These are phyloP conservation scores for Troides oblongomaculatus DNA, from an alignment of 2,888 invertebrate genomes.

Conservation along the genomic window DNA sequence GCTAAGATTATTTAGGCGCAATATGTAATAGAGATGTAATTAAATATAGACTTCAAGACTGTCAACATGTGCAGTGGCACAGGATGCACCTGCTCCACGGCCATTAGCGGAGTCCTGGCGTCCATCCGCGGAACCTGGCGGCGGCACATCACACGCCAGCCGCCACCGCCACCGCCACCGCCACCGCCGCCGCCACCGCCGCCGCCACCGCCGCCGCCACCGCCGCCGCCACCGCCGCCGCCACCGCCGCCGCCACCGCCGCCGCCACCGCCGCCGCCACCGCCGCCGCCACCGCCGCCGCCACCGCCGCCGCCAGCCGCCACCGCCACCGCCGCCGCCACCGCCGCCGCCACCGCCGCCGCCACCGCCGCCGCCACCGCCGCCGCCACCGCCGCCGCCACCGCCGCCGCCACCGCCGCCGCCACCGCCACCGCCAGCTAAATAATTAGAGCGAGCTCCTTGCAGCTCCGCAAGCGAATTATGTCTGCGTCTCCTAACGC, in stretches of 20 bases:
- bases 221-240: no score
- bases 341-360: conserved; percentile 8
- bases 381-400: conserved; percentile 11
- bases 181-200: no score
- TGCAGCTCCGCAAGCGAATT: conserved; percentile 7
- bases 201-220: no score
- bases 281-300: no score
- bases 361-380: conserved; percentile 12
- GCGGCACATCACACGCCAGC: conserved; percentile 14
- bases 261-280: no score
- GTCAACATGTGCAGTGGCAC: background rate
- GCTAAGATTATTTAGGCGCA: no score
- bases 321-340: conserved; percentile 1
- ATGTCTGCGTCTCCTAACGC: conserved; percentile 9
- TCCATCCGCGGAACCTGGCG: conserved; percentile 1
- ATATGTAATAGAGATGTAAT: no score
- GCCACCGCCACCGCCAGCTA: conserved; percentile 8
- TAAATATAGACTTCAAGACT: no score
- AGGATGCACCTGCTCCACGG: conserved; percentile 27
- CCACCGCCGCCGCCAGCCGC: no score
- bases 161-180: conserved; percentile 2
- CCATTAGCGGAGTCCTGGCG: conserved; percentile 12
- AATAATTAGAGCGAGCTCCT: conserved; percentile 24
- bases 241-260: no score
- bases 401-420: conserved; percentile 3